These are phyloP conservation scores for Esperia sulphurella DNA, from an alignment of 2,888 invertebrate genomes.

Conservation along the genomic window DNA sequence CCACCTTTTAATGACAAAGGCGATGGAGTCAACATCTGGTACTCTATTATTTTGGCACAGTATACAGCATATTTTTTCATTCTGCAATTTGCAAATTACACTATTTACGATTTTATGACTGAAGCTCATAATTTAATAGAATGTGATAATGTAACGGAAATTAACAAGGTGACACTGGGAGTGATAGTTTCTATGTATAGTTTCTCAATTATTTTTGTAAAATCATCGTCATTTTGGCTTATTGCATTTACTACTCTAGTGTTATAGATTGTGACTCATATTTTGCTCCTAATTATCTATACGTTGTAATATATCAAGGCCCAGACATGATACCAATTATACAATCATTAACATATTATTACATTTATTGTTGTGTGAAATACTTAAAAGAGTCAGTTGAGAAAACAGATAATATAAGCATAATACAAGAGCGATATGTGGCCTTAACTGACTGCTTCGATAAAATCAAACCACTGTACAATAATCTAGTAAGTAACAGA, in stretches of 20 bases:
- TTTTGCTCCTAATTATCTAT: neutral
- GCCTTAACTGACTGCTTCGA: constrained; percentile 4
- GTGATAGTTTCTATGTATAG: neutral
- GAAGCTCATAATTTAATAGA: neutral
- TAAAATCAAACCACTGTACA: constrained; percentile 9
- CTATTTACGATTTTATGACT: neutral
- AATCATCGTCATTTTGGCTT: neutral
- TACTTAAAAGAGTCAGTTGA: neutral
- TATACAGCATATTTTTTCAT: neutral
- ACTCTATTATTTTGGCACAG: neutral
- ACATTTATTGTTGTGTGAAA: neutral
- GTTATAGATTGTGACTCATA: neutral
- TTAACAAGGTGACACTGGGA: neutral
- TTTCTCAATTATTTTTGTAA: neutral
- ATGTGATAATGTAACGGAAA: neutral
- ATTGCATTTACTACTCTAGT: neutral
- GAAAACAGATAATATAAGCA: neutral
- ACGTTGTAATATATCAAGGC: neutral
- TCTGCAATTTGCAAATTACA: neutral
- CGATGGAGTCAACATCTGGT: neutral
- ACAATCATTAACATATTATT: neutral
- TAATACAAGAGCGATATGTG: neutral
- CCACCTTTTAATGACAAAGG: neutral
- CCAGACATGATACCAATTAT: neutral
- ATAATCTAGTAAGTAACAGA: constrained; percentile 9